Base-by-base conservation (phyloP, 2,113 vertebrate species). In the Oncorhynchus masou region DNA sequence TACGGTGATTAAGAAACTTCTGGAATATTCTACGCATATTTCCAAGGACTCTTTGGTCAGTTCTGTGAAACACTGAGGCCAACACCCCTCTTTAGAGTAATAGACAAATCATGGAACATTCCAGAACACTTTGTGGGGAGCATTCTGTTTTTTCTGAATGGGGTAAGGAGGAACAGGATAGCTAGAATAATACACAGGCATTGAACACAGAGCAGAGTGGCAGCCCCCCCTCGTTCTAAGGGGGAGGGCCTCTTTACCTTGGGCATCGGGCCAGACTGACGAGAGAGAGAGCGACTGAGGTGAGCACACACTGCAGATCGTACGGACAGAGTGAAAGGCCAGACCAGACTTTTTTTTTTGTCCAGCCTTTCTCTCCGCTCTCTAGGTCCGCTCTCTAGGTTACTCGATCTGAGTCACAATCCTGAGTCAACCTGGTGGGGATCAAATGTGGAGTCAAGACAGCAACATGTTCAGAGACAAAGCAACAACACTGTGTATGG, bases 361-460 rank as follows among this genome's bases (percentile, higher is more conserved):
- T 85, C 90, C 85, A 83, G 86, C 87, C 87, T 85, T 88, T 84
- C 76, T 88, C 79, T 84, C 76, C 89, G 79, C 82, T 83, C 73
- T 84, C 74, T 77, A 72, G 59, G 59, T 71, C 19, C 80, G 88
- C 90, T 92, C 88, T 88, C 85, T 76, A 89, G 86, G 89, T 91
- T 90, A 88, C 84, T 91, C 92, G 87, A 86, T 89, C 85, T 87
- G 88, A 89, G 87, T 89, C 89, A 88, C 88, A 94, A 88, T 90
- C 91, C 85, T 91, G 91, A 92, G 92, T 87, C 90, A 94, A 94
- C 93, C 93, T 94, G 93, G 90, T 92, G 93, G 88, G 65, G 88
- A 93, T 94, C 91, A 94, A 94, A 94, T 87, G 92, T 51, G 88
- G 85, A 89, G 92, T 94, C 91, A 94, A 93, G 85, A 93, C 79